phyloP scores from a whole-genome alignment of 2,888 invertebrate genomes.

The Polylopha cassiicola region DNA sequence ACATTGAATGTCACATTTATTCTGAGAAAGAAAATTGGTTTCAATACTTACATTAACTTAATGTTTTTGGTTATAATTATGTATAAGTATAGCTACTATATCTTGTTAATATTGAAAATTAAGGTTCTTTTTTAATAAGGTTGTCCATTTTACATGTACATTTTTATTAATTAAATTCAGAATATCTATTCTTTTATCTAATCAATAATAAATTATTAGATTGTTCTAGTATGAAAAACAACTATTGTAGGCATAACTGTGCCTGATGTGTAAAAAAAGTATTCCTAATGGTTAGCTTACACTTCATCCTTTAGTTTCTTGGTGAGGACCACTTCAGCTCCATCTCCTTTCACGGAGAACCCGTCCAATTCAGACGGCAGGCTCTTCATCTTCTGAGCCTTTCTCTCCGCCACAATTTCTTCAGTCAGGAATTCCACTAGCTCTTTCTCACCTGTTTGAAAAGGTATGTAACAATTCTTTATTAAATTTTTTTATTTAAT shows the following conservation, averaged over 20 bases:
- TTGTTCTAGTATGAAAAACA: too few relatives aligned
- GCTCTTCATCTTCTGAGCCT: slow-evolving; percentile 85
- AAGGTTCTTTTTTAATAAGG: too few relatives aligned
- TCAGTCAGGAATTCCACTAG: slow-evolving; percentile 94
- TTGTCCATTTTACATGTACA: too few relatives aligned
- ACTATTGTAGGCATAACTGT: too few relatives aligned
- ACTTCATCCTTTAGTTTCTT: slow-evolving; percentile 84
- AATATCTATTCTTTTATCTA: too few relatives aligned
- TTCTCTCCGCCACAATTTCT: slow-evolving; percentile 94
- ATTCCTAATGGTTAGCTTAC: slow-evolving; percentile 62
- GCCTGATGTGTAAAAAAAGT: neutral
- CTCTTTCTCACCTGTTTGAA: slow-evolving; percentile 89
- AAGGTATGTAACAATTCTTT: too few relatives aligned
- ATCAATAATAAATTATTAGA: too few relatives aligned
- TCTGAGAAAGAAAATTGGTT: slow-evolving; percentile 50
- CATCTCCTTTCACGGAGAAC: slow-evolving; percentile 86
- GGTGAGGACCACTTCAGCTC: slow-evolving; percentile 89
- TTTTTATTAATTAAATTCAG: too few relatives aligned
- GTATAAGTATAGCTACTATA: too few relatives aligned
- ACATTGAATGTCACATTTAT: slow-evolving; percentile 91
- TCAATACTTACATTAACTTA: too few relatives aligned
- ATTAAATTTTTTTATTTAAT: neutral
- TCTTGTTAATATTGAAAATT: too few relatives aligned
- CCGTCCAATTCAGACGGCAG: slow-evolving; percentile 88
- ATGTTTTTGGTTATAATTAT: neutral